phyloP scores from a whole-genome alignment of 2,113 vertebrate species.

The Nothobranchius kuhntae region DNA sequence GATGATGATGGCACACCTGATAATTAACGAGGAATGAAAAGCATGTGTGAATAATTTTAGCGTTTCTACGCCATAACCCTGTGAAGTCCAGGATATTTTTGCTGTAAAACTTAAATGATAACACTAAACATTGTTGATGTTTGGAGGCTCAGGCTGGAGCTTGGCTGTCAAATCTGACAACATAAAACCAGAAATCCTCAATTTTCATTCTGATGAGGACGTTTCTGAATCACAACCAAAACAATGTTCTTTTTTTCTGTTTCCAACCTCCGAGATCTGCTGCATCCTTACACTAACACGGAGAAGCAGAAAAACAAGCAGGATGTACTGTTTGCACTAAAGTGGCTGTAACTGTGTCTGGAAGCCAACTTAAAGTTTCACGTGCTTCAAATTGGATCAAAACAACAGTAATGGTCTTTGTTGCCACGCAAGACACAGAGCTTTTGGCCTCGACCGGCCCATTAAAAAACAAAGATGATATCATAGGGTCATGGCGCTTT shows the following conservation, averaged over 20 bases:
- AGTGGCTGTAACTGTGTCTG: background rate
- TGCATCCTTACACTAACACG: slow-evolving; percentile 4
- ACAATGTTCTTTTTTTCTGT: too few relatives aligned
- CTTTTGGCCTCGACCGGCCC: slow-evolving; percentile 1
- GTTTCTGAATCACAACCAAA: background rate
- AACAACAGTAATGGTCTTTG: background rate
- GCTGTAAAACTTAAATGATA: too few relatives aligned
- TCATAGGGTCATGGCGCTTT: slow-evolving; percentile 36
- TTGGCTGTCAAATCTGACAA: slow-evolving; percentile 11
- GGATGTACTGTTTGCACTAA: background rate
- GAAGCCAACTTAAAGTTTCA: background rate
- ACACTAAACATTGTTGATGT: slow-evolving; percentile 1
- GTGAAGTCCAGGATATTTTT: background rate
- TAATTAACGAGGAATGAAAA: too few relatives aligned
- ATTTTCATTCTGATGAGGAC: slow-evolving; percentile 17
- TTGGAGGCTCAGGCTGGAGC: background rate
- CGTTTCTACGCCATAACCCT: background rate
- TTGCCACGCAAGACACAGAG: background rate
- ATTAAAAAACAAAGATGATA: slow-evolving; percentile 39
- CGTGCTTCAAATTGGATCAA: background rate
- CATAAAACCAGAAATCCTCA: slow-evolving; percentile 7
- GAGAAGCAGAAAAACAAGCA: slow-evolving; percentile 15
- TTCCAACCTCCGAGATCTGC: too few relatives aligned
- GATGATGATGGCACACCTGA: too few relatives aligned
- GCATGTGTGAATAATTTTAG: too few relatives aligned